Evolutionary conservation across 2,113 vertebrate species (phyloP).

Genomic region (Acanthochromis polyacanthus): DNA sequence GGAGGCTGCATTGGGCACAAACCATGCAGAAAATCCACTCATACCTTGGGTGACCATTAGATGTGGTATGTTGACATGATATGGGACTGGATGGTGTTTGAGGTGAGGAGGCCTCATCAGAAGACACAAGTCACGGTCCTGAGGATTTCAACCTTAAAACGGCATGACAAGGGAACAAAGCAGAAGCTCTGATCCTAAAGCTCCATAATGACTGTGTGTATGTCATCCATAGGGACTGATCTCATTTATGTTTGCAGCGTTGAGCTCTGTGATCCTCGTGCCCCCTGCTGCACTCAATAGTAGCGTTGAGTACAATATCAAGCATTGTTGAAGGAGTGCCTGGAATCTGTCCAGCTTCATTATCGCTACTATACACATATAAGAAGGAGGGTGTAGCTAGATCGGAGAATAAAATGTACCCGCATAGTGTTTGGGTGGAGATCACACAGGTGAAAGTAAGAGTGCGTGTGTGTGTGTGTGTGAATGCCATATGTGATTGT

Average conservation of each 20-base stretch:
- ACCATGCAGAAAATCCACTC: constrained; percentile 83
- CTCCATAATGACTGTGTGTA: constrained; percentile 60
- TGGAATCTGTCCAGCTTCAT: constrained; percentile 59
- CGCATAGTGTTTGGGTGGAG: constrained; percentile 6
- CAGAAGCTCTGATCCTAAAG: constrained; percentile 58
- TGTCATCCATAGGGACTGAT: constrained; percentile 65
- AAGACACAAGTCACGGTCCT: constrained; percentile 46
- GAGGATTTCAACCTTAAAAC: constrained; percentile 66
- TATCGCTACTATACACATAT: constrained; percentile 27
- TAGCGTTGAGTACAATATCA: constrained; percentile 37
- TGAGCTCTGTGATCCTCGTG: constrained; percentile 42
- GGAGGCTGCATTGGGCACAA: constrained; percentile 74
- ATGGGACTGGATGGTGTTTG: constrained; percentile 45
- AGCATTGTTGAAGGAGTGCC: constrained; percentile 53
- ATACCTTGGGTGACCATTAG: constrained; percentile 72
- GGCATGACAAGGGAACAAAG: constrained; percentile 70
- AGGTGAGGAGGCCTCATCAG: constrained; percentile 57
- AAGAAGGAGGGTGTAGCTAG: constrained; percentile 36
- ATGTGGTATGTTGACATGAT: constrained; percentile 61
- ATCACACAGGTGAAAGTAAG: constrained; percentile 42
- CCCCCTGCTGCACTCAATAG: constrained; percentile 15
- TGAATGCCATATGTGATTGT: constrained; percentile 27
- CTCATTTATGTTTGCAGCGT: constrained; percentile 61
- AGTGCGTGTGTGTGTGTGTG: not conserved
- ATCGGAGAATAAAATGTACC: constrained; percentile 36